Base-by-base conservation (phyloP, 2,113 vertebrate species). In the Perognathus longimembris region DNA sequence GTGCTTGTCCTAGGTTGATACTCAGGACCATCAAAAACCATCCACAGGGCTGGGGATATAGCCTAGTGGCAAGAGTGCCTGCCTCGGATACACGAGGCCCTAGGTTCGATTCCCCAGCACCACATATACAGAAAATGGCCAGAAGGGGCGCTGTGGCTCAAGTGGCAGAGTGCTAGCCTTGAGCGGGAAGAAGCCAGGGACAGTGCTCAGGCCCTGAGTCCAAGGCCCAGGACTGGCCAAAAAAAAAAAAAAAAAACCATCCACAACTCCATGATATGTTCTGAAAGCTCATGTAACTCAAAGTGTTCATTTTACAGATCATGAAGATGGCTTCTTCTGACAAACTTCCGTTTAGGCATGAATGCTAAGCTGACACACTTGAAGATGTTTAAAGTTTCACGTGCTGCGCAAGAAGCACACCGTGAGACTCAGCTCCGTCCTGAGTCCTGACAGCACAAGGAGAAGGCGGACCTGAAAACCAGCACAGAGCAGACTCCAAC, bases 311-410 rank as follows among this genome's bases (percentile, higher is more conserved):
- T 83, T 71, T 79, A 90, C 1, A 63, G 78, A 89, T 78, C 11
- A 75, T 85, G 76, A 79, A 45, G n/a, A 45, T 38, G 38, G 66
- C 77, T 80, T 91, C 24, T 30, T 64, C 50, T 63, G 64, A 78
- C 28, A 64, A 17, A 57, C 69, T 74, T 45, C 61, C 38, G n/a
- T n/a, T n/a, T n/a, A n/a, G n/a, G n/a, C n/a, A n/a, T n/a, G n/a
- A 34, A 20, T 71, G 26, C 76, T 42, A 88, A 71, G 32, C 66
- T 79, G 76, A 69, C 32, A 66, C 26, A 32, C 42, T 88, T 32
- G 42, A 83, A 38, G 83, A 71, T n/a, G 42, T 86, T 76, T 66
- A 54, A 79, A 81, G 45, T 87, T 73, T 81, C 69, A 74, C 82
- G 64, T 73, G 30, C 57, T 73, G 38, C 8, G 26, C 28, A 86